Base-by-base conservation (phyloP, 1,140 invertebrate genomes). In the Cataglyphis hispanica region DNA sequence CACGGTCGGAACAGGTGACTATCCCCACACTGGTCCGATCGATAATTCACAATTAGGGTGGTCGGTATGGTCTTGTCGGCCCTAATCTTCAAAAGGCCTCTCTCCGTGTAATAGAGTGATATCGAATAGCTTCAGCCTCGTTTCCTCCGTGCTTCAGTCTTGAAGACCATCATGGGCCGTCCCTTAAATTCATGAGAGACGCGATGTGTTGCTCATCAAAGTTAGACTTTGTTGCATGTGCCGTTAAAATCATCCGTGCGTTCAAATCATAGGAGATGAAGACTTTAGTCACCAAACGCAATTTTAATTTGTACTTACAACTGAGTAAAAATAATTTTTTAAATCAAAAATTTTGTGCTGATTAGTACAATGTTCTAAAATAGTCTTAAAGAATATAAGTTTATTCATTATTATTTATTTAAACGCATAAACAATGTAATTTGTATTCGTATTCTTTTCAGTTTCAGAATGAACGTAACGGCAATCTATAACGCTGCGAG, bases 391-490 rank as follows among this genome's bases (percentile, higher is more conserved):
- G 31, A 43, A 11, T 1, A 60, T 1, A 16, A 0, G 3, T 22
- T 77, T 46, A 64, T 46, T 25, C 5, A 27, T 64, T 43, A 34
- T 60, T 16, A 7, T 64, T 64, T 31, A 53, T 19, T 37, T 0
- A 6, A 56, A 11, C 1, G 43, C 27, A 43, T 27, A 56, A 81
- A 1, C 25, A 13, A 81, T 11, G 1, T n/a, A n/a, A n/a, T n/a
- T n/a, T n/a, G n/a, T n/a, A 80, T 69, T 27, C 46, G 46, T 53
- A 7, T 77, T 50, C 37, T 27, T 56, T 37, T 46, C 40, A 89
- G 87, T 91, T 87, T 25, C 81, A 92, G 80, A 22, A 92, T 90
- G 90, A 92, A 90, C 61, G 80, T 31, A 11, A 92, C 86, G 10
- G 69, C 67, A 58, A 88, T 46, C 75, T 67, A 86, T 60, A 76